Evolutionary conservation across 2,888 invertebrate genomes (phyloP), one percentile per base, ranked within the genome.

Genomic region (Geophilus truncorum): DNA sequence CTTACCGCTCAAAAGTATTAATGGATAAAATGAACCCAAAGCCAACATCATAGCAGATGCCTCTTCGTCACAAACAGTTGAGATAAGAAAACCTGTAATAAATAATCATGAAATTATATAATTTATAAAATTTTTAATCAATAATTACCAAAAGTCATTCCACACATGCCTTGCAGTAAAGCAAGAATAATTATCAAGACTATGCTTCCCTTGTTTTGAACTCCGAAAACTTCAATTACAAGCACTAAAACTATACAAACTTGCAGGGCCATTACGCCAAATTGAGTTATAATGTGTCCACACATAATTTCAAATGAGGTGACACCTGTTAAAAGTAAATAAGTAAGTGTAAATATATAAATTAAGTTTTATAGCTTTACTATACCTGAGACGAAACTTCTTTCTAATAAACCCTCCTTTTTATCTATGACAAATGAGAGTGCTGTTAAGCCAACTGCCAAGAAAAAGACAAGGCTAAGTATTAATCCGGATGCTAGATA

Each of bases 141-240:
- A n/a, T n/a, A n/a, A n/a, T n/a, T 89, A 93, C 97, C 97, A 88
- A 96, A 95, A 86, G 96, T 95, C 97, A 97, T 97, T 84, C 97
- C 97, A 87, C 96, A 96, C 57, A 97, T 91, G 0, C 95, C 97
- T 88, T 96, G 96, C 82, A 96, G 89, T 83, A 97, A 90, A 0
- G 96, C 95, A 32, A 97, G 88, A 83, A 94, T 89, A 82, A 97
- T 90, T 18, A 97, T 95, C 88, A 92, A 93, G 79, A 92, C 89
- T 78, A 97, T 91, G 80, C 94, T 93, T 15, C 97, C 97, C 84
- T 94, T 93, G 86, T 94, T 94, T 86, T 96, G 93, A 79, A 97
- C 95, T 0, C 93, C 92, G 84, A 96, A 96, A 5, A 95, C 95
- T 7, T 93, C 89, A 84, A 96, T 93, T 92, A 97, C 95, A 89